These are phyloP conservation scores for Ailurus styani DNA, from an alignment of 2,113 vertebrate species.

Conservation along the genomic window DNA sequence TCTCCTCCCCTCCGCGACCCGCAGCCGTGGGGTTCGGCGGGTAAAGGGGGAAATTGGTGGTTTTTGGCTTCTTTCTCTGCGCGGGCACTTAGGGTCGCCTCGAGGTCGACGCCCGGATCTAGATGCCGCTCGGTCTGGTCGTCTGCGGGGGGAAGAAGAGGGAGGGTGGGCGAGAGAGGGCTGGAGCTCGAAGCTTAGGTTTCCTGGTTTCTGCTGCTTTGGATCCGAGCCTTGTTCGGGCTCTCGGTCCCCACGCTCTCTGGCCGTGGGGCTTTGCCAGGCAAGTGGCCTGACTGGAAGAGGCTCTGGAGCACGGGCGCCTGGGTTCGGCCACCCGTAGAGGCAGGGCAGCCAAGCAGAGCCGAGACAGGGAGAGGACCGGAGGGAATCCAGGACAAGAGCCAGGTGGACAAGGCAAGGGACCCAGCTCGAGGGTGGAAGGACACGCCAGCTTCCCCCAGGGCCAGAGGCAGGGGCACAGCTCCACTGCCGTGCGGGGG, in stretches of 20 bases:
- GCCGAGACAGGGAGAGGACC: slow-evolving; percentile 9
- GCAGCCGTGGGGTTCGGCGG: slow-evolving; percentile 17
- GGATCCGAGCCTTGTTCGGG: slow-evolving; percentile 9
- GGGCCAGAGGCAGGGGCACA: slow-evolving; percentile 49
- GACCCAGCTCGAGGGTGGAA: slow-evolving; percentile 51
- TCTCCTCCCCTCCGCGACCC: slow-evolving; percentile 28
- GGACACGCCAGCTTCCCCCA: slow-evolving; percentile 31
- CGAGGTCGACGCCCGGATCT: background rate
- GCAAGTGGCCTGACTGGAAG: slow-evolving; percentile 62
- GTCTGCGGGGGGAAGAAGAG: background rate
- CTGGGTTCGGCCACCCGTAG: background rate
- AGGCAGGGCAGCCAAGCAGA: background rate
- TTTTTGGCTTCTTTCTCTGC: slow-evolving; percentile 58
- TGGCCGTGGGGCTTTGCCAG: slow-evolving; percentile 39
- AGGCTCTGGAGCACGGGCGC: background rate
- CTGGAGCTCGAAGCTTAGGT: slow-evolving; percentile 47
- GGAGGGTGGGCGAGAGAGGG: background rate
- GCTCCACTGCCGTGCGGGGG: slow-evolving; percentile 53
- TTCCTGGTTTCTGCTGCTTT: slow-evolving; percentile 61
- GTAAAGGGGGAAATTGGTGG: slow-evolving; percentile 51
- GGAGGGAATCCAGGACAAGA: slow-evolving; percentile 15
- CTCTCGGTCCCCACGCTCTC: background rate
- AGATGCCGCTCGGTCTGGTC: slow-evolving; percentile 40
- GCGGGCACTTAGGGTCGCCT: background rate
- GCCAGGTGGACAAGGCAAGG: slow-evolving; percentile 45